Percentiles rank a stretch among this genome's conserved stretches.
phyloP scores from a whole-genome alignment of 2,113 vertebrate species.

The Colistium nudipinnis region DNA sequence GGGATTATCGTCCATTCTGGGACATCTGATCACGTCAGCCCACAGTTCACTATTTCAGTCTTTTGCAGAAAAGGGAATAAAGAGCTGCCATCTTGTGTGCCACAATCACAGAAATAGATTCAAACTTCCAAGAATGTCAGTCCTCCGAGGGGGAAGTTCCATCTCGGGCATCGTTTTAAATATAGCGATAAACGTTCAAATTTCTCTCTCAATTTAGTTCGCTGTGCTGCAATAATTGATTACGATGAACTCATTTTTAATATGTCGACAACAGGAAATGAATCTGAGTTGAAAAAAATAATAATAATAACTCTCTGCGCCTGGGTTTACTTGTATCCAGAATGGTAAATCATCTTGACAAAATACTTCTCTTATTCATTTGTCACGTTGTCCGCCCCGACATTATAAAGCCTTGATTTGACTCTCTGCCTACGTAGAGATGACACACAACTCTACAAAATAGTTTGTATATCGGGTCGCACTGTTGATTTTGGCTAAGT shows the following conservation, averaged over 20 bases:
- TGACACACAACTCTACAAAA: no score
- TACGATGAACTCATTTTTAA: neutral
- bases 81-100: conserved; percentile 17
- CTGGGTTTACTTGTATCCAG: neutral
- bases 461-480: no score
- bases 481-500: no score
- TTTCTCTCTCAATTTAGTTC: conserved; percentile 18
- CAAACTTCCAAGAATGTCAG: neutral
- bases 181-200: conserved; percentile 13
- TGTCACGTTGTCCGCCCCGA: no score
- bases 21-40: conserved; percentile 24
- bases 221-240: neutral
- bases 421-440: no score
- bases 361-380: no score
- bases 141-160: conserved; percentile 6
- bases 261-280: neutral
- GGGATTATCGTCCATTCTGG: conserved; percentile 31
- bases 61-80: neutral
- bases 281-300: neutral
- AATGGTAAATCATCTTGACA: neutral
- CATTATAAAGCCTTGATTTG: no score
- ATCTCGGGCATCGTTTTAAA: conserved; percentile 3
- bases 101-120: conserved; percentile 30
- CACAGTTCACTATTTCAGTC: conserved; percentile 45
- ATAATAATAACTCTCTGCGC: neutral